These are phyloP conservation scores for Ennomos quercinarius DNA, from an alignment of 2,888 invertebrate genomes.

Conservation along the genomic window DNA sequence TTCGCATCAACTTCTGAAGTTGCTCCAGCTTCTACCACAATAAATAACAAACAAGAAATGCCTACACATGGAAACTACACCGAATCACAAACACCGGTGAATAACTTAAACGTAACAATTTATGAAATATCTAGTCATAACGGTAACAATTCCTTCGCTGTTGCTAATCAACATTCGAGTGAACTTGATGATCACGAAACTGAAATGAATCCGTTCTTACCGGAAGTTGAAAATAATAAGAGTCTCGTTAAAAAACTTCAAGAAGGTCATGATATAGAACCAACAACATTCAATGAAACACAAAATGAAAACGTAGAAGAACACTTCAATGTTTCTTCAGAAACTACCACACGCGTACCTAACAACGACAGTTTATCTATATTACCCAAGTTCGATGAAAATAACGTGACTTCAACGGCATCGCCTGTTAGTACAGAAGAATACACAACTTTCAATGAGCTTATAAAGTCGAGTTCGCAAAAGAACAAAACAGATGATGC, in stretches of 20 bases:
- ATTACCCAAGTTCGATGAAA: slow-evolving; percentile 33
- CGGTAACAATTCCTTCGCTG: slow-evolving; percentile 54
- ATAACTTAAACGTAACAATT: slow-evolving; percentile 74
- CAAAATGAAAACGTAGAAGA: slow-evolving; percentile 75
- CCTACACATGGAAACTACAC: slow-evolving; percentile 32
- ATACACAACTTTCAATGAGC: slow-evolving; percentile 50
- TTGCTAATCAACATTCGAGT: slow-evolving; percentile 55
- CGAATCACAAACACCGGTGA: slow-evolving; percentile 53
- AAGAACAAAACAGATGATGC: slow-evolving; percentile 41
- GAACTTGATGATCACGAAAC: slow-evolving; percentile 78
- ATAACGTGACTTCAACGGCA: slow-evolving; percentile 34
- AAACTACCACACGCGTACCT: slow-evolving; percentile 33
- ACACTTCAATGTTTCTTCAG: slow-evolving; percentile 47
- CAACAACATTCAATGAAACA: slow-evolving; percentile 70
- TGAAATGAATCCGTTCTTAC: slow-evolving; percentile 88
- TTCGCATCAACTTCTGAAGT: neutral
- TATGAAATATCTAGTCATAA: slow-evolving; percentile 73
- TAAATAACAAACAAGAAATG: slow-evolving; percentile 22
- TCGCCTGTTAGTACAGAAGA: slow-evolving; percentile 42
- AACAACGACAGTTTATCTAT: slow-evolving; percentile 7
- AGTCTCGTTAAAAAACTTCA: slow-evolving; percentile 86
- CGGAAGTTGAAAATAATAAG: slow-evolving; percentile 87
- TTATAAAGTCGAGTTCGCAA: slow-evolving; percentile 47
- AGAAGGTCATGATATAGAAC: slow-evolving; percentile 81
- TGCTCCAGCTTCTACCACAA: neutral